phyloP scores from a whole-genome alignment of 2,888 invertebrate genomes.

The Pyrgus malvae region DNA sequence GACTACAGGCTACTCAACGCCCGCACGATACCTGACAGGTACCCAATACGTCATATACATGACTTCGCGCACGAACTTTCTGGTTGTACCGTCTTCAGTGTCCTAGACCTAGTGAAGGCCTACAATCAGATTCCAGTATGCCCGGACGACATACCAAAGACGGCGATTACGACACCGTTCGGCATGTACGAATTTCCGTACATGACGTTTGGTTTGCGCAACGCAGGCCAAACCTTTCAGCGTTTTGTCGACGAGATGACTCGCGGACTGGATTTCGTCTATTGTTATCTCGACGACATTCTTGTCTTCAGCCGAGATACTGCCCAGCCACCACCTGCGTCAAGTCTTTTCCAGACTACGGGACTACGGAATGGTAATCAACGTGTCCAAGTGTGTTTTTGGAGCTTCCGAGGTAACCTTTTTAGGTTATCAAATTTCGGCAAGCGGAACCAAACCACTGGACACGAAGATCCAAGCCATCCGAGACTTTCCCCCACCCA shows the following conservation, averaged over 20 bases:
- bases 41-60: constrained; percentile 33
- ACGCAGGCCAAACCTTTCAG: constrained; percentile 53
- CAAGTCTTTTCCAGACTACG: neutral
- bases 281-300: neutral
- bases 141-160: constrained; percentile 37
- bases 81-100: constrained; percentile 29
- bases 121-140: neutral
- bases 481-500: neutral
- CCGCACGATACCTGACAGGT: constrained; percentile 9
- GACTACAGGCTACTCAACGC: constrained; percentile 13
- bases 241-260: constrained; percentile 33
- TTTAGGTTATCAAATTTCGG: neutral
- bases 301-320: neutral
- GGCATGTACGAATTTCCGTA: constrained; percentile 42
- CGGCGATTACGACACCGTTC: constrained; percentile 43
- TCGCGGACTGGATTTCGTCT: neutral
- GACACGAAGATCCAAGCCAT: neutral
- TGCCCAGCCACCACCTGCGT: neutral
- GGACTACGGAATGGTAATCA: constrained; percentile 32
- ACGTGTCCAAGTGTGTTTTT: constrained; percentile 39
- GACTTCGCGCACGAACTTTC: constrained; percentile 28
- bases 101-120: constrained; percentile 36
- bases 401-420: constrained; percentile 16
- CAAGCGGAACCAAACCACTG: neutral
- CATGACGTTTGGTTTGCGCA: constrained; percentile 50